Evolutionary conservation across 2,113 vertebrate genomes (phyloP).

Genomic region (Murina feae): DNA sequence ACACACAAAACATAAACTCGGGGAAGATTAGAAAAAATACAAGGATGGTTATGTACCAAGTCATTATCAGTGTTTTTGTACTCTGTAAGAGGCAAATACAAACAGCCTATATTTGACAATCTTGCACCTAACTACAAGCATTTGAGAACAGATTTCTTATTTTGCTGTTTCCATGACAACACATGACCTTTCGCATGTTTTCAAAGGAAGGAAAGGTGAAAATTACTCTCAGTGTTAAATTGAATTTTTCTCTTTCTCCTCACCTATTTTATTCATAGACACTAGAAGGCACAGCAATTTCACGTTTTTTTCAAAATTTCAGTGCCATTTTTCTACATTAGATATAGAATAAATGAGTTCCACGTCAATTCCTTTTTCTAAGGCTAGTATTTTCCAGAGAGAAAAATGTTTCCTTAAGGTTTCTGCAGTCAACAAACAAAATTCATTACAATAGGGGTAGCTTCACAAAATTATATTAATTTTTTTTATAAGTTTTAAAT

Average conservation of each 20-base stretch:
- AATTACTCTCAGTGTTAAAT: slow-evolving; percentile 70
- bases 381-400: slow-evolving; percentile 17
- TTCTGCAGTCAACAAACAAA: neutral
- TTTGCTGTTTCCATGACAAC: slow-evolving; percentile 83
- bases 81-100: slow-evolving; percentile 19
- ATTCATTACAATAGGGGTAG: neutral
- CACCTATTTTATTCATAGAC: slow-evolving; percentile 53
- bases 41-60: neutral
- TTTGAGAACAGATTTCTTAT: slow-evolving; percentile 71
- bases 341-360: slow-evolving; percentile 8
- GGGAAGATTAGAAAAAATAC: neutral
- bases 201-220: slow-evolving; percentile 66
- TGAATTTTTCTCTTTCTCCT: slow-evolving; percentile 53
- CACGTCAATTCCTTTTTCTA: neutral
- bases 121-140: slow-evolving; percentile 34
- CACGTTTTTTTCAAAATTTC: slow-evolving; percentile 52
- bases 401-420: neutral
- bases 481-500: neutral
- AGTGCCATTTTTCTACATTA: slow-evolving; percentile 47
- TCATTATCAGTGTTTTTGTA: slow-evolving; percentile 38
- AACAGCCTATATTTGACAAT: slow-evolving; percentile 61
- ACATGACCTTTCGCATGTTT: slow-evolving; percentile 69
- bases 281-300: slow-evolving; percentile 40
- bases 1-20: neutral
- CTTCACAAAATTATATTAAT: neutral